phyloP scores from a whole-genome alignment of 2,113 vertebrate genomes.

The Amblyopsis rosae region DNA sequence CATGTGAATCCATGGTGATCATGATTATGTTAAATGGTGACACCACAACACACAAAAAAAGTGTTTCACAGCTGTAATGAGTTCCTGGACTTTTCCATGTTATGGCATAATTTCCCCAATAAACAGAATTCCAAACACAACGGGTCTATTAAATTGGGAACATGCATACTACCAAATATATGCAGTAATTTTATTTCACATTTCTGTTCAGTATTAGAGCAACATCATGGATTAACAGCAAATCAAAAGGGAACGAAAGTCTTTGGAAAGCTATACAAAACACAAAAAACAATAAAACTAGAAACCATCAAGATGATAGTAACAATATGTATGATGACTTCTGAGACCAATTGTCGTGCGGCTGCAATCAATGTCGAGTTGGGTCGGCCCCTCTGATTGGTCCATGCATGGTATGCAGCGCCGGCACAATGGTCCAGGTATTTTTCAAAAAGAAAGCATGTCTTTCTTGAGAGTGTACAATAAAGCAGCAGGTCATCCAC shows the following conservation, averaged over 20 bases:
- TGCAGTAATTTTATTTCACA: conserved; percentile 67
- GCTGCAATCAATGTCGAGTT: conserved; percentile 59
- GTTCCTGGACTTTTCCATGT: conserved; percentile 11
- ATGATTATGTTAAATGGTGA: conserved; percentile 27
- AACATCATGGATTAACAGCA: conserved; percentile 59
- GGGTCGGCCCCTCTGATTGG: conserved; percentile 69
- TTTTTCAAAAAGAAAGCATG: conserved; percentile 64
- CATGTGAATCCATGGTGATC: background rate
- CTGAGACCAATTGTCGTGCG: conserved; percentile 57
- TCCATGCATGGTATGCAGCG: conserved; percentile 69
- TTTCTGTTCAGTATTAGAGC: conserved; percentile 43
- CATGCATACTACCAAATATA: conserved; percentile 40
- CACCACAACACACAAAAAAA: conserved; percentile 10
- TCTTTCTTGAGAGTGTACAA: conserved; percentile 64
- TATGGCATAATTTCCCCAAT: conserved; percentile 23
- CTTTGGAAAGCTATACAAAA: conserved; percentile 64
- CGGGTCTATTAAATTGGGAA: conserved; percentile 21
- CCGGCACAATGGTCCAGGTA: conserved; percentile 73
- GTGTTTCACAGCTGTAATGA: conserved; percentile 38
- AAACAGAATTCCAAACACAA: conserved; percentile 3
- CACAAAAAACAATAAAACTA: conserved; percentile 27
- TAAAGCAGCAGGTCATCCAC: conserved; percentile 72
- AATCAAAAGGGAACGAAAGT: conserved; percentile 47
- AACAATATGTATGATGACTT: conserved; percentile 43
- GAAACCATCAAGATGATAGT: conserved; percentile 49